A percentile compares a stretch with the other conserved stretches of the same genome.
These are phyloP conservation scores for Gnathochromis pfefferi DNA, from an alignment of 2,113 vertebrate genomes.

Conservation along the genomic window DNA sequence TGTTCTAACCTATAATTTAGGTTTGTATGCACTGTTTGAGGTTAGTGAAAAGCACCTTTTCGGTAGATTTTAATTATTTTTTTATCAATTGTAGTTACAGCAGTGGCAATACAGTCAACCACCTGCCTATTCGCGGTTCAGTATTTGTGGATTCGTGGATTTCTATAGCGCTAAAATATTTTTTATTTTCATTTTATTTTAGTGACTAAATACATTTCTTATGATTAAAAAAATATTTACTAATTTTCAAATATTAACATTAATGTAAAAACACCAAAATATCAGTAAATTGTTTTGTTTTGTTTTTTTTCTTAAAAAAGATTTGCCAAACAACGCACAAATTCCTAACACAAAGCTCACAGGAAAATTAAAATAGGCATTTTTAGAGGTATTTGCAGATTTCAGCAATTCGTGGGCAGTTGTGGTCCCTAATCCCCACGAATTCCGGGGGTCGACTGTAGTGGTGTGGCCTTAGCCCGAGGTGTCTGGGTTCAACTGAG, in stretches of 20 bases:
- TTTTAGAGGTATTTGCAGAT: background rate
- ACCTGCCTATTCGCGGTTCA: background rate
- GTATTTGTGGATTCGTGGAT: accelerated
- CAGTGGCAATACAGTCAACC: background rate
- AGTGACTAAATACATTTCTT: background rate
- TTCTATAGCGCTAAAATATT: background rate
- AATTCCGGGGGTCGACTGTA: background rate
- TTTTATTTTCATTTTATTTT: background rate
- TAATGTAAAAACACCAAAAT: background rate
- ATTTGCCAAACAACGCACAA: background rate
- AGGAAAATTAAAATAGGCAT: background rate
- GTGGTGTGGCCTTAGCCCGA: background rate
- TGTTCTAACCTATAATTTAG: background rate
- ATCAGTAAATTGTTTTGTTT: background rate
- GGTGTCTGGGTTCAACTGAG: background rate
- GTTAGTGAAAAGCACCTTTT: background rate
- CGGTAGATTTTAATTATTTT: background rate
- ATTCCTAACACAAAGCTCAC: background rate
- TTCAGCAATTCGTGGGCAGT: background rate
- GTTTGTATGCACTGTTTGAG: background rate
- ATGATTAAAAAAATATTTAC: background rate
- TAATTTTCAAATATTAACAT: background rate
- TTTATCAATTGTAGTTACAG: background rate
- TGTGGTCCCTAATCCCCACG: background rate
- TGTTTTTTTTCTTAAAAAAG: background rate